phyloP scores from a whole-genome alignment of 2,113 vertebrate species.

The Anoplopoma fimbria region DNA sequence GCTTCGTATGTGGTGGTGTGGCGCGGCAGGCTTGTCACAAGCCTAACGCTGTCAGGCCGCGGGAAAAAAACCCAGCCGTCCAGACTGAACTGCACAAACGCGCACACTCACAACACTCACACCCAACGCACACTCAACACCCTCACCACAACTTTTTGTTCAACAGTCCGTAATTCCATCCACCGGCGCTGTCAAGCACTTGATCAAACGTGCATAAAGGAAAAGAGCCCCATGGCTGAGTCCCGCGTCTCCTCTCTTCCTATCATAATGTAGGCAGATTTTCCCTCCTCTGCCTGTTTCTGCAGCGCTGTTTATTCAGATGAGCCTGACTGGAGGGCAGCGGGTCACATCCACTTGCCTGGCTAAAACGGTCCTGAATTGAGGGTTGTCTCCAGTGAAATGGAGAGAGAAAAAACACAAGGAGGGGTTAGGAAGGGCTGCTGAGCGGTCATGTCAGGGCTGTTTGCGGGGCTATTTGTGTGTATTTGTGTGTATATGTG shows the following conservation, averaged over 20 bases:
- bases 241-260: constrained; percentile 67
- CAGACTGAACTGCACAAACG: constrained; percentile 71
- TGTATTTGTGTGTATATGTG: constrained; percentile 47
- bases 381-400: constrained; percentile 83
- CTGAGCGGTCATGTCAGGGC: constrained; percentile 75
- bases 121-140: constrained; percentile 22
- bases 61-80: constrained; percentile 80
- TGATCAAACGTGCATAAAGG: constrained; percentile 89
- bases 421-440: constrained; percentile 70
- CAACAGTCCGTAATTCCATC: constrained; percentile 92
- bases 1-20: constrained; percentile 60
- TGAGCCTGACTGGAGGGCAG: constrained; percentile 85
- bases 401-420: constrained; percentile 71
- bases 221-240: constrained; percentile 75
- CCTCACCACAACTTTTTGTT: constrained; percentile 84
- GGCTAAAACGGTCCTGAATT: constrained; percentile 83
- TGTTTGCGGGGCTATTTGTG: constrained; percentile 62
- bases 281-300: constrained; percentile 69
- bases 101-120: constrained; percentile 30
- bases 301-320: constrained; percentile 87
- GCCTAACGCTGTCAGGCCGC: constrained; percentile 87
- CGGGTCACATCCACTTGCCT: constrained; percentile 89
- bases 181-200: constrained; percentile 90
- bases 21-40: constrained; percentile 91
- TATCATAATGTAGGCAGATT: constrained; percentile 87